These are phyloP conservation scores for Calidris pugnax DNA, from an alignment of 2,113 vertebrate genomes.

Conservation along the genomic window DNA sequence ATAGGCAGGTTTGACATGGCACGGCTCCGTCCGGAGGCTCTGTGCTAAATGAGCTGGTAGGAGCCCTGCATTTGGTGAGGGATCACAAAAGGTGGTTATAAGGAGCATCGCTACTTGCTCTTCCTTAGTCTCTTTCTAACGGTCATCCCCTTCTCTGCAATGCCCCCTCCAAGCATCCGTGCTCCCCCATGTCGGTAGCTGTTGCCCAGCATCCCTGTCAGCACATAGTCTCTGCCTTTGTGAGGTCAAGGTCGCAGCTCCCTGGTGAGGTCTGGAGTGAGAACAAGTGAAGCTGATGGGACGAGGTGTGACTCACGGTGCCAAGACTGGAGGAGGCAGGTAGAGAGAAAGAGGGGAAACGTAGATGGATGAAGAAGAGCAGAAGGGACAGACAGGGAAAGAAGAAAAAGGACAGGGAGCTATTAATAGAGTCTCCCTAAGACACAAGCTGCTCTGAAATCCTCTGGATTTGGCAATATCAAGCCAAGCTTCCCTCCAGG, in stretches of 20 bases:
- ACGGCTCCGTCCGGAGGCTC: background rate
- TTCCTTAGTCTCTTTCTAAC: background rate
- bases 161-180: background rate
- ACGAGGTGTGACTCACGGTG: background rate
- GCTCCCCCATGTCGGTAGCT: background rate
- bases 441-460: background rate
- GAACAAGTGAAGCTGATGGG: background rate
- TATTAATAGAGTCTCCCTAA: background rate
- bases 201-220: background rate
- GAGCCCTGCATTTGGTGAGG: background rate
- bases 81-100: background rate
- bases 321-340: background rate
- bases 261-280: background rate
- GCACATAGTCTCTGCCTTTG: background rate
- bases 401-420: background rate
- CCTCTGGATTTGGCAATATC: slow-evolving; percentile 4
- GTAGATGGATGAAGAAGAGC: no score
- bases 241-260: background rate
- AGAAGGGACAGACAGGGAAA: background rate
- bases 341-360: background rate
- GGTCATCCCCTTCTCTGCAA: background rate
- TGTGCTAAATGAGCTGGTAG: background rate
- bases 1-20: background rate
- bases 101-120: background rate
- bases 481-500: slow-evolving; percentile 14